Evolutionary conservation across 1,140 invertebrate species (phyloP), one percentile per base, ranked within the genome.

Genomic region (Chironomus striatipennis): DNA sequence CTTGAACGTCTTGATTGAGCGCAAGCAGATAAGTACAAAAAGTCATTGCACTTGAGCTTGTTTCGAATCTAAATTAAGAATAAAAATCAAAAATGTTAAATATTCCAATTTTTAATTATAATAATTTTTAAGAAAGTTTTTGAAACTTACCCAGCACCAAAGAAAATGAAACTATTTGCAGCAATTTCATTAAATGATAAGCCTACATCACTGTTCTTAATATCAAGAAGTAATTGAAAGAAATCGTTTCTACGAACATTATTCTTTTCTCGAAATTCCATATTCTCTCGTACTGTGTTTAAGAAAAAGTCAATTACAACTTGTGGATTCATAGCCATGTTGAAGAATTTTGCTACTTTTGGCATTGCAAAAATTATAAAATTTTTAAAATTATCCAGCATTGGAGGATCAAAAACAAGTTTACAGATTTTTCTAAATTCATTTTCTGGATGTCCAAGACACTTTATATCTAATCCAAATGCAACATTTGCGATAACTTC

Each of bases 61-160:
- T 91, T 77, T 92, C 90, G 79, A 89, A 91, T 2, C 88, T 12
- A 9, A n/a, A n/a, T n/a, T n/a, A n/a, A n/a, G n/a, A n/a, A n/a
- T n/a, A n/a, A n/a, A n/a, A n/a, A n/a, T n/a, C n/a, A n/a, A n/a
- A n/a, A n/a, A n/a, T n/a, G n/a, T n/a, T n/a, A n/a, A n/a, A n/a
- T n/a, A n/a, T n/a, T n/a, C n/a, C n/a, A n/a, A n/a, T n/a, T n/a
- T n/a, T n/a, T n/a, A n/a, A n/a, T n/a, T n/a, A n/a, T n/a, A n/a
- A n/a, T n/a, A n/a, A n/a, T n/a, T n/a, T 42, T 42, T 9, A 6
- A 57, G 17, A 42, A 7, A 17, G 9, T 75, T 43, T n/a, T 15
- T 15, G n/a, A 34, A 5, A n/a, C 3, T 34, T n/a, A 24, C 15
- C 75, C 89, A 73, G 84, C 89, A 10, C 84, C 74, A 76, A 88